These are phyloP conservation scores for Sardinella longiceps DNA, from an alignment of 2,797 vertebrate genomes.

Conservation along the genomic window DNA sequence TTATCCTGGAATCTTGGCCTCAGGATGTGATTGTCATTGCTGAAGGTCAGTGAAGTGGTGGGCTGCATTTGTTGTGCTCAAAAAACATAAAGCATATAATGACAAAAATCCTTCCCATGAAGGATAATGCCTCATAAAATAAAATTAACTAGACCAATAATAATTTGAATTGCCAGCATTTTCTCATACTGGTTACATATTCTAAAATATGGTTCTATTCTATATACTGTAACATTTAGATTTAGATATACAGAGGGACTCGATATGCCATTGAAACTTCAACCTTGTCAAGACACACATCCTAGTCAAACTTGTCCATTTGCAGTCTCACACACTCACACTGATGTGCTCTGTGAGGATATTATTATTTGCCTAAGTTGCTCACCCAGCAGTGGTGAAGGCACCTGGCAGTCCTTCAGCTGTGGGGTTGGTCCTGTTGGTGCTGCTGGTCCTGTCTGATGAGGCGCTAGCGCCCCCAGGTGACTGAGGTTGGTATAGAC, in stretches of 20 bases:
- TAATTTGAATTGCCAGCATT: neutral
- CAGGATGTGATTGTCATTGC: neutral
- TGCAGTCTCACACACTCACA: neutral
- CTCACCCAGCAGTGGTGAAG: conserved; percentile 88
- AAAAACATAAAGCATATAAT: neutral
- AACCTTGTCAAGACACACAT: too few species aligned
- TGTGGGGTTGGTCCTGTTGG: conserved; percentile 62
- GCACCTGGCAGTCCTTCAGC: conserved; percentile 82
- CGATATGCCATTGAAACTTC: too few species aligned
- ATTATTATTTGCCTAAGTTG: neutral
- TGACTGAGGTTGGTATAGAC: conserved; percentile 94
- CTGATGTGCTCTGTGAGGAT: neutral
- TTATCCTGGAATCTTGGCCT: neutral
- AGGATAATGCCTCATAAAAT: neutral
- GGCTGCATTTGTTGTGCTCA: neutral
- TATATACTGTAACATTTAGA: too few species aligned
- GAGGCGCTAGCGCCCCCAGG: conserved; percentile 72
- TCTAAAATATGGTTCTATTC: too few species aligned
- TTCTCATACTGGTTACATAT: too few species aligned
- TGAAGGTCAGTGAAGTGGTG: conserved; percentile 9
- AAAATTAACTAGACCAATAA: neutral
- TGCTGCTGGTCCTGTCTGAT: conserved; percentile 61
- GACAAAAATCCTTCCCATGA: neutral
- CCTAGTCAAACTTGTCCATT: too few species aligned
- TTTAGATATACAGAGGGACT: too few species aligned